A percentile compares a stretch with the other conserved stretches of the same genome.
Evolutionary conservation across 92 coral and sea anemone genomes (phyloP).

Genomic region (Isaurus tuberculatus): DNA sequence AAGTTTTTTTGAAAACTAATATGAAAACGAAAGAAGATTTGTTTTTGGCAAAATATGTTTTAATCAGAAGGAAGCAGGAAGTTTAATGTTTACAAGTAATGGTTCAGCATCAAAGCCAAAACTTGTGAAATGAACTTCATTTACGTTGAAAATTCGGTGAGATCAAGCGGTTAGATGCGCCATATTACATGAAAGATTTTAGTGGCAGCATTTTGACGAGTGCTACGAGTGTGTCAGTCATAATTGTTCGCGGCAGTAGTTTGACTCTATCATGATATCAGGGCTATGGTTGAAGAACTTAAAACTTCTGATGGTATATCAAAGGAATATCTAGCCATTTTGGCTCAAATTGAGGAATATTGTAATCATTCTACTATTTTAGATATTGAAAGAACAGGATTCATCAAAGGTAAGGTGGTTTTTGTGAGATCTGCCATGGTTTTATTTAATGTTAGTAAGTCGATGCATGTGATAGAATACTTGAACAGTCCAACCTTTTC

Average conservation of each 20-base stretch:
- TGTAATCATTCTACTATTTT: slow-evolving; percentile 77
- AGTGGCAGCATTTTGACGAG: background rate
- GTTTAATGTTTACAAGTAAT: background rate
- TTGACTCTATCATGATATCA: slow-evolving; percentile 21
- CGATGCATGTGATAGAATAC: background rate
- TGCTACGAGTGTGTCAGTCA: background rate
- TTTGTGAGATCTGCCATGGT: slow-evolving; percentile 8
- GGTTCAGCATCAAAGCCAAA: slow-evolving; percentile 11
- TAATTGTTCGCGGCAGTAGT: background rate
- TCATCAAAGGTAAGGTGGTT: slow-evolving; percentile 53
- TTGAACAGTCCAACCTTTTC: background rate
- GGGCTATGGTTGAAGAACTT: slow-evolving; percentile 86
- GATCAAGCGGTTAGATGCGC: slow-evolving; percentile 3
- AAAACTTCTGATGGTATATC: slow-evolving; percentile 77
- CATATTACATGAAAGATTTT: slow-evolving; percentile 10
- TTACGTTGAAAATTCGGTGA: background rate
- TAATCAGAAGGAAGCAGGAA: slow-evolving; percentile 29
- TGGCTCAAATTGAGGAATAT: slow-evolving; percentile 85
- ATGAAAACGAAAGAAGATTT: slow-evolving; percentile 25
- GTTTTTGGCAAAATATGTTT: background rate
- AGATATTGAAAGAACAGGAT: slow-evolving; percentile 55
- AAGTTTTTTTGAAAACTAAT: background rate
- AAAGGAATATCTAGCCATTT: slow-evolving; percentile 82
- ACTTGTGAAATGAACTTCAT: slow-evolving; percentile 22
- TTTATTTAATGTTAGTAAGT: slow-evolving; percentile 15